phyloP scores from a whole-genome alignment of 2,113 vertebrate genomes.

The Anolis carolinensis region DNA sequence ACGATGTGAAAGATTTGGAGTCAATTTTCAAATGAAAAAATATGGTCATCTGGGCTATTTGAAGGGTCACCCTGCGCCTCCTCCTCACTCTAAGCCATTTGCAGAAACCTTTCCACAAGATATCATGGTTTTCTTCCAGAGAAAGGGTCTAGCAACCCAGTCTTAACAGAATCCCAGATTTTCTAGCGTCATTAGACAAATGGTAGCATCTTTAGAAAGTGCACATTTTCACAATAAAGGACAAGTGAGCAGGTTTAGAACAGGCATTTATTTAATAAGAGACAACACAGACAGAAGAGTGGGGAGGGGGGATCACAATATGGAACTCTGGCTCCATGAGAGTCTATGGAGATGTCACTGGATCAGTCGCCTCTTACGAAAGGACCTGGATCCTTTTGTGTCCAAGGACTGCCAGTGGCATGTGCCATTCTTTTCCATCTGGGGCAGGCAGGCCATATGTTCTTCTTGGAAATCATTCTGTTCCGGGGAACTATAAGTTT shows the following conservation, averaged over 20 bases:
- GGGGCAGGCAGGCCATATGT: conserved; percentile 62
- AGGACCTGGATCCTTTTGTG: background rate
- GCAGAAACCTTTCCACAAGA: background rate
- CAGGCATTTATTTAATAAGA: conserved; percentile 21
- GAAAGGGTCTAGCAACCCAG: background rate
- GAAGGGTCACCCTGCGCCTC: background rate
- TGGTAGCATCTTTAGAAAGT: background rate
- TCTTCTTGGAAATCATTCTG: conserved; percentile 58
- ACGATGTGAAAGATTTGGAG: background rate
- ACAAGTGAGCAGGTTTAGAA: background rate
- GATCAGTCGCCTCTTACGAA: background rate
- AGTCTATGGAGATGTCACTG: conserved; percentile 5
- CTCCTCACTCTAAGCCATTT: background rate
- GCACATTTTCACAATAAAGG: background rate
- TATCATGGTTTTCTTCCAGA: background rate
- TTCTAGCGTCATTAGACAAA: background rate
- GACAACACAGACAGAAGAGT: background rate
- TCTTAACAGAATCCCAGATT: background rate
- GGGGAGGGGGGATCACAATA: background rate
- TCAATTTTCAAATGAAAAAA: background rate
- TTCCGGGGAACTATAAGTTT: conserved; percentile 28
- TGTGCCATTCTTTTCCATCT: background rate
- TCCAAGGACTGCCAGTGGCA: conserved; percentile 15
- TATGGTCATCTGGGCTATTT: background rate
- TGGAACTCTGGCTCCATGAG: background rate